phyloP scores from a whole-genome alignment of 2,888 invertebrate species.

The Drosophila nigricruria region DNA sequence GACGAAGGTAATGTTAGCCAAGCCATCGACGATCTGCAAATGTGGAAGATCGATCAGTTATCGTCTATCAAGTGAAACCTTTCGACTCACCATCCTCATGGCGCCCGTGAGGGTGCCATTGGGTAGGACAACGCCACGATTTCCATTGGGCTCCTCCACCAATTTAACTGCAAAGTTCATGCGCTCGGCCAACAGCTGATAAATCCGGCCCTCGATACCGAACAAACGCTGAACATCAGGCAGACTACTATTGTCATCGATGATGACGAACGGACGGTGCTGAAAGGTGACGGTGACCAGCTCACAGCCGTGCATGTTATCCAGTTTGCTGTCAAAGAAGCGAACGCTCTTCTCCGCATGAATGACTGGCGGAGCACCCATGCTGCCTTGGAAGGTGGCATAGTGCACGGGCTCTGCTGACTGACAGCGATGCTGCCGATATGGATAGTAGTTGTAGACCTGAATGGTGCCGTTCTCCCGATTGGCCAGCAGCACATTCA shows the following conservation, averaged over 20 bases:
- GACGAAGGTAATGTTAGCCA: constrained; percentile 77
- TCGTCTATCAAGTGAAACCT: background rate
- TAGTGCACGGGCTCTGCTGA: constrained; percentile 68
- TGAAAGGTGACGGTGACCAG: constrained; percentile 73
- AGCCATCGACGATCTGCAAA: constrained; percentile 70
- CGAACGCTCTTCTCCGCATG: constrained; percentile 33
- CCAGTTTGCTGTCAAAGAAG: constrained; percentile 74
- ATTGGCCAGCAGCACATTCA: constrained; percentile 72
- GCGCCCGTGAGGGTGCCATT: constrained; percentile 82
- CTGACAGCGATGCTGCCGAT: constrained; percentile 69
- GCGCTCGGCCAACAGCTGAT: constrained; percentile 66
- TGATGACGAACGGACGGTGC: constrained; percentile 70
- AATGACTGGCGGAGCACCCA: constrained; percentile 29
- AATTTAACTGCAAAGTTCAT: constrained; percentile 82
- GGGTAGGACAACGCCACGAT: constrained; percentile 64
- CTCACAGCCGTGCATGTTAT: constrained; percentile 78
- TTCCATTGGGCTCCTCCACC: constrained; percentile 25
- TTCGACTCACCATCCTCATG: constrained; percentile 69
- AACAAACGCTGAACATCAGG: constrained; percentile 36
- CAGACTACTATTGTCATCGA: constrained; percentile 42
- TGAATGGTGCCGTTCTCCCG: constrained; percentile 49
- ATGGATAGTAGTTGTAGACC: constrained; percentile 82
- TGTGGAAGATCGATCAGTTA: background rate
- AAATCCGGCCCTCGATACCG: constrained; percentile 83
- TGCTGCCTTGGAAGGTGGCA: constrained; percentile 61